phyloP scores from a whole-genome alignment of 92 coral and sea anemone species.

The Phenganax subtilis region DNA sequence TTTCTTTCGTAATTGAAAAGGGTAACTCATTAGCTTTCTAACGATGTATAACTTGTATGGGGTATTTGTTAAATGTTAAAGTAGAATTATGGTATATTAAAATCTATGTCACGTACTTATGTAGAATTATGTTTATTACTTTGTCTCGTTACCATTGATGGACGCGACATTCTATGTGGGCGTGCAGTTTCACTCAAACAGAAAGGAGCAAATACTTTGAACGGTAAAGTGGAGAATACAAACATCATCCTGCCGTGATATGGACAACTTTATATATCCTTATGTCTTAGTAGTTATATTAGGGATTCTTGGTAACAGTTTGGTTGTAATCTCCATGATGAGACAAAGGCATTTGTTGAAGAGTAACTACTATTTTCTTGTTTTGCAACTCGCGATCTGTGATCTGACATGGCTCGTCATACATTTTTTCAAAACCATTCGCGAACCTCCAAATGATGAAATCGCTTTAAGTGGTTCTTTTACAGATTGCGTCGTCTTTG shows the following conservation, averaged over 20 bases:
- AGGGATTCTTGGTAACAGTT: not conserved
- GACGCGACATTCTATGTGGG: too few relatives aligned
- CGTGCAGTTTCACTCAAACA: too few relatives aligned
- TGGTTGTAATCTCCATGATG: not conserved
- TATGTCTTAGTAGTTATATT: not conserved
- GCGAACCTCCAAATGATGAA: not conserved
- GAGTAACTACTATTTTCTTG: not conserved
- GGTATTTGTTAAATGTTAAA: too few relatives aligned
- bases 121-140: too few relatives aligned
- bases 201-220: not conserved
- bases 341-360: not conserved
- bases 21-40: not conserved
- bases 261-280: not conserved
- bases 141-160: too few relatives aligned
- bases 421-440: not conserved
- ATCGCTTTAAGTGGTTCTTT: not conserved
- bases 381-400: not conserved
- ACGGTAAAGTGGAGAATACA: not conserved
- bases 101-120: not conserved
- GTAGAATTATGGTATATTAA: too few relatives aligned
- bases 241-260: not conserved
- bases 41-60: too few relatives aligned
- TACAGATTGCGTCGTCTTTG: not conserved
- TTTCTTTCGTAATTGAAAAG: not conserved
- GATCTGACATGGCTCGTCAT: not conserved